Evolutionary conservation across 2,888 invertebrate species (phyloP), one percentile per base, ranked within the genome.

Genomic region (Pandemis corylana): DNA sequence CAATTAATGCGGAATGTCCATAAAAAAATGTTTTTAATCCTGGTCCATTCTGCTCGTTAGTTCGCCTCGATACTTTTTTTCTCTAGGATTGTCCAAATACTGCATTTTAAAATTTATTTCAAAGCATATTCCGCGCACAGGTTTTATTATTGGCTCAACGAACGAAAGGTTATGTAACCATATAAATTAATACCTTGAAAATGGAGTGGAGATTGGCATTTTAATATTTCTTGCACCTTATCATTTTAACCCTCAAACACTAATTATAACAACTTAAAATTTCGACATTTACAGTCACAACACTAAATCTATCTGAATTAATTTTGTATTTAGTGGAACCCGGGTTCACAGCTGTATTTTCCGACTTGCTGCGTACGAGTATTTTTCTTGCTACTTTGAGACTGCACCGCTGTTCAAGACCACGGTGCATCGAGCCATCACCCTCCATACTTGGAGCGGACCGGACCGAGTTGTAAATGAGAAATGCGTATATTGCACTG

Each of bases 401-500:
- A 61, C 9, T 44, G 63, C 70, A 71, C 65, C 69, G 69, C 59
- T 70, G 36, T 15, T 71, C 42, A 73, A 65, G 10, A 66, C 51
- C 13, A 51, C 66, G 42, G 67, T 42, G 67, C 42, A 9, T 65
- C 28, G 41, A 70, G 65, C 69, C 41, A 65, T 65, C 74, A 70
- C 64, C 64, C 69, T 69, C 73, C 68, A 69, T 41, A 73, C 66
- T 51, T 69, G 73, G 68, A 73, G 72, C 49, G 63, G 68, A 64
- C 68, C 56, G 61, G 61, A 42, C 74, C 68, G 65, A 74, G 59
- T 61, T 75, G 75, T 84, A 78, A 72, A 84, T 85, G 80, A 82
- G 80, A 85, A 83, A 82, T 85, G 89, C 88, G 86, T 90, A 88
- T 85, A 89, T 87, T 90, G 93, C 94, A 94, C 93, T 90, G 94